Evolutionary conservation across 2,113 vertebrate species (phyloP).

Genomic region (Mirza zaza): DNA sequence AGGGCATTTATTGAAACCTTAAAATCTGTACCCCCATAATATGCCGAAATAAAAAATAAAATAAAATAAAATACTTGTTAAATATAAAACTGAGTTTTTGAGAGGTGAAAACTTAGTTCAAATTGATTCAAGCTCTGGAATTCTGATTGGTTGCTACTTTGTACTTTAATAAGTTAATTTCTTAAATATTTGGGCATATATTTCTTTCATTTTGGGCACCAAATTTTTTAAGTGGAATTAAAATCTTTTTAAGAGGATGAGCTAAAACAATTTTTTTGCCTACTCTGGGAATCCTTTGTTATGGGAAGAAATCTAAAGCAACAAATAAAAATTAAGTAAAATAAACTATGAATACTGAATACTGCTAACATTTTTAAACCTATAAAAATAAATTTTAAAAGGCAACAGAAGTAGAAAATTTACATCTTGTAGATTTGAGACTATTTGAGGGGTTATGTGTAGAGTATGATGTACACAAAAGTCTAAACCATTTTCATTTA

Average conservation of each 20-base stretch:
- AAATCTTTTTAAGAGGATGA: background rate
- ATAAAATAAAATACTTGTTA: conserved; percentile 64
- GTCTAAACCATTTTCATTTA: conserved; percentile 5
- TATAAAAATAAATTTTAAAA: conserved; percentile 66
- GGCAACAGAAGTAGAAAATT: conserved; percentile 23
- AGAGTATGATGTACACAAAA: background rate
- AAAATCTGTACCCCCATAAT: too few relatives aligned
- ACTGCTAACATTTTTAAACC: background rate
- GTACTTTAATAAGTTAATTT: background rate
- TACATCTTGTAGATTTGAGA: conserved; percentile 11
- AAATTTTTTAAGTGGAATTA: background rate
- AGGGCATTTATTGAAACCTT: too few relatives aligned
- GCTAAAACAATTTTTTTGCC: background rate
- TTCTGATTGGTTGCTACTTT: conserved; percentile 59
- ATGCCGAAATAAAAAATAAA: too few relatives aligned
- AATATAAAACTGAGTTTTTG: conserved; percentile 22
- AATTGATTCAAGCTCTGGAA: conserved; percentile 72
- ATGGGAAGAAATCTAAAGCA: background rate
- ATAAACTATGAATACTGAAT: conserved; percentile 6
- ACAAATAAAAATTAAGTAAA: conserved; percentile 22
- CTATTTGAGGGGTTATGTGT: background rate
- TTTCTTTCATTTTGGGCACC: background rate
- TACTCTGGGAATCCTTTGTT: background rate
- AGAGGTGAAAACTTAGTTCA: conserved; percentile 54
- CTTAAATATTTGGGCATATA: background rate